These are phyloP conservation scores for Xenops minutus DNA, from an alignment of 2,797 vertebrate genomes.

Conservation along the genomic window DNA sequence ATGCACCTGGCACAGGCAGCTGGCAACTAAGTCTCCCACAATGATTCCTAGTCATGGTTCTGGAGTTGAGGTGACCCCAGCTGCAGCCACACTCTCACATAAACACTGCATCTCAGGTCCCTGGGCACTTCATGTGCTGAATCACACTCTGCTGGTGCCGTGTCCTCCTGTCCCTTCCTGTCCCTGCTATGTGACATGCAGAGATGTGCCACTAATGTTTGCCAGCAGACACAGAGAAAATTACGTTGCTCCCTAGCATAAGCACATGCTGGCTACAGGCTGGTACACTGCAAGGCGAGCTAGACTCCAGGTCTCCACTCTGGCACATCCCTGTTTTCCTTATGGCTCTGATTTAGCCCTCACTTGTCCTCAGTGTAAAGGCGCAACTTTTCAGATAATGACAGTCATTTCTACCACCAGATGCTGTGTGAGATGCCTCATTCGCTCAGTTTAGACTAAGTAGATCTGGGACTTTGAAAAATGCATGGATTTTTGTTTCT, in stretches of 20 bases:
- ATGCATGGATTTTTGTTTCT: neutral
- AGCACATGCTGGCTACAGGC: neutral
- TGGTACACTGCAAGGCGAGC: neutral
- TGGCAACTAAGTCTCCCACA: neutral
- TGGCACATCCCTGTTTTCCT: neutral
- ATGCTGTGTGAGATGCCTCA: neutral
- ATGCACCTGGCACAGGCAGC: neutral
- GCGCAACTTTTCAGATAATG: neutral
- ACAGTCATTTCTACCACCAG: neutral
- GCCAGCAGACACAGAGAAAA: neutral
- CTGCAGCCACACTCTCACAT: neutral
- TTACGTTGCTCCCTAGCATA: neutral
- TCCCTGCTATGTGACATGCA: accelerated
- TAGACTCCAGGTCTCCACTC: neutral
- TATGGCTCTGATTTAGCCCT: neutral
- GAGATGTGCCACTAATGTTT: accelerated
- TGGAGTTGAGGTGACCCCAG: neutral
- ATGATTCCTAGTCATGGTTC: accelerated
- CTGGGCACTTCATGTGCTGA: neutral
- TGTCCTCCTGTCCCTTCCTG: neutral
- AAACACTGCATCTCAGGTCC: neutral
- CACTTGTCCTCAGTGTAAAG: neutral
- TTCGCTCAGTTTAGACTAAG: neutral
- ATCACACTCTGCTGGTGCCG: accelerated
- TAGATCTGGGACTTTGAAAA: neutral